Evolutionary conservation across 2,113 vertebrate species (phyloP).

Genomic region (Phrynosoma blainvillii): DNA sequence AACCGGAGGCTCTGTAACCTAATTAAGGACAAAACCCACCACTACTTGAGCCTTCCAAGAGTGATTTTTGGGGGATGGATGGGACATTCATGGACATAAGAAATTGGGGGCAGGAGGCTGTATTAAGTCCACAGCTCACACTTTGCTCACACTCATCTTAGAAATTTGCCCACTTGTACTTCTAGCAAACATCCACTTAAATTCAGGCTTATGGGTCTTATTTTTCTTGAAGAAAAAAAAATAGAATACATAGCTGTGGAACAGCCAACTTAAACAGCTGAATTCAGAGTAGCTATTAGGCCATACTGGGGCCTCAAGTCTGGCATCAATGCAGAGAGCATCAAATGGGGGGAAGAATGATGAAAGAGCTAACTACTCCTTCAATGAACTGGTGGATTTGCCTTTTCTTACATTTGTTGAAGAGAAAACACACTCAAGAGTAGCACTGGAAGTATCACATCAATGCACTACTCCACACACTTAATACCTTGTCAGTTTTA

Average conservation of each 20-base stretch:
- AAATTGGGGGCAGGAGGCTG: no score
- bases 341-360: not conserved
- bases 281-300: not conserved
- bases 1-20: no score
- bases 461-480: not conserved
- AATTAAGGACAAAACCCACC: no score
- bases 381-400: not conserved
- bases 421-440: no score
- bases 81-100: no score
- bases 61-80: no score
- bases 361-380: not conserved
- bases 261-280: not conserved
- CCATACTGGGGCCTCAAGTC: not conserved
- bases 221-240: not conserved
- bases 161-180: not conserved
- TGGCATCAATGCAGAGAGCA: not conserved
- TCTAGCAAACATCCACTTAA: not conserved
- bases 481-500: slow-evolving; percentile 92
- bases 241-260: not conserved
- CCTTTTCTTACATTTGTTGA: not conserved
- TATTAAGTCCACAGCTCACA: no score
- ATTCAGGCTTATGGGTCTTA: not conserved
- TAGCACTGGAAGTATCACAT: no score
- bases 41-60: no score
- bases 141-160: no score